These are phyloP conservation scores for Tragelaphus oryx DNA, from an alignment of 2,797 vertebrate species.

Conservation along the genomic window DNA sequence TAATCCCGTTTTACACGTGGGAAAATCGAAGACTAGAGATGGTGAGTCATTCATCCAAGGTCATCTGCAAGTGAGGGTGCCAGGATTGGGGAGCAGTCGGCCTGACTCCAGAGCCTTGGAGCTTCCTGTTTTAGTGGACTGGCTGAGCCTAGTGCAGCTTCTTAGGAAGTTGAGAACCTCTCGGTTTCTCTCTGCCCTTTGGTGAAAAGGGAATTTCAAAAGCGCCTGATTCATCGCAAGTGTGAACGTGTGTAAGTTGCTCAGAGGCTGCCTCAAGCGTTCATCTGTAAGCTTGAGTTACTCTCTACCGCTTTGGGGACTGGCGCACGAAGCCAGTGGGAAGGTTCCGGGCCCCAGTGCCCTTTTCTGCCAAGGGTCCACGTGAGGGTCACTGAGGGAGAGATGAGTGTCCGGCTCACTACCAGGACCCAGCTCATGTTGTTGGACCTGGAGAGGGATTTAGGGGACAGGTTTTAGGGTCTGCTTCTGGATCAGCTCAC, in stretches of 20 bases:
- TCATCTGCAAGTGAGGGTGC: neutral
- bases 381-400: neutral
- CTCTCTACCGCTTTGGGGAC: neutral
- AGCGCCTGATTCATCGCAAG: neutral
- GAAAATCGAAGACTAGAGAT: neutral
- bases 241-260: neutral
- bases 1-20: neutral
- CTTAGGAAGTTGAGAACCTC: neutral
- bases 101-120: neutral
- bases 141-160: neutral
- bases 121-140: neutral
- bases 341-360: neutral
- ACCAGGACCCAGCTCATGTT: neutral
- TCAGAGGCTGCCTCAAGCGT: neutral
- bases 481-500: neutral
- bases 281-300: neutral
- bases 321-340: neutral
- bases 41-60: neutral
- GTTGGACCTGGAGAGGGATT: neutral
- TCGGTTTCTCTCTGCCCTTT: neutral
- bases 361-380: neutral
- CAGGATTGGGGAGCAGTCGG: neutral
- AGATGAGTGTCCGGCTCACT: neutral
- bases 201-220: neutral
- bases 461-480: neutral